Percentiles rank a stretch among this genome's conserved stretches.
phyloP scores from a whole-genome alignment of 1,140 invertebrate species.

The Polypedilum pembai region DNA sequence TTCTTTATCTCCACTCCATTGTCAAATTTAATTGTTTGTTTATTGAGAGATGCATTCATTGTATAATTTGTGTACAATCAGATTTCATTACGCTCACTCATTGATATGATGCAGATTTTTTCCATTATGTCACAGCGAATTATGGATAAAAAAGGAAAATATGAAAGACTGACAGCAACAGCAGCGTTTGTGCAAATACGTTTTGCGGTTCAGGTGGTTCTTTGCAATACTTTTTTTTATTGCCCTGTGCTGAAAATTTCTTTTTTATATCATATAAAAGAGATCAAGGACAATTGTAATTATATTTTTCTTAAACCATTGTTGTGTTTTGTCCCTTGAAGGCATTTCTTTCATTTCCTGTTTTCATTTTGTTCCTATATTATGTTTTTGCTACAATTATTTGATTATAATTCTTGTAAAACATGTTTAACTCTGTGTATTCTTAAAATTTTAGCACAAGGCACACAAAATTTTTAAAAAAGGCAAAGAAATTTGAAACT shows the following conservation, averaged over 20 bases:
- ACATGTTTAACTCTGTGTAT: constrained; percentile 1
- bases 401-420: not conserved
- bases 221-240: not conserved
- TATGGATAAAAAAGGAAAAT: not conserved
- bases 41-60: constrained; percentile 6
- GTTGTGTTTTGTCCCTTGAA: not conserved
- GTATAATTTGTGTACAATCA: not conserved
- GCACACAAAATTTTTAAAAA: not conserved
- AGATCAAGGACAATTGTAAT: not conserved
- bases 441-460: not conserved
- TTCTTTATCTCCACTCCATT: not conserved
- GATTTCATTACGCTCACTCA: constrained; percentile 12
- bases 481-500: no score
- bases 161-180: not conserved
- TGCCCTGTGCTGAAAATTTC: not conserved
- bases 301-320: not conserved
- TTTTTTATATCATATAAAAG: not conserved
- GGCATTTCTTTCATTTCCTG: no score
- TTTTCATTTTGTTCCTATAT: no score
- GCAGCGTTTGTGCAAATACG: not conserved
- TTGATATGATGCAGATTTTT: not conserved
- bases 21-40: constrained; percentile 22
- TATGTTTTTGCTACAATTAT: no score
- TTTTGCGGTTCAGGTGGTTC: constrained; percentile 23
- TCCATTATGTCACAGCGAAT: not conserved